Conservation (phyloP, 2,888 invertebrate species). For the Drosophila limbata region DNA sequence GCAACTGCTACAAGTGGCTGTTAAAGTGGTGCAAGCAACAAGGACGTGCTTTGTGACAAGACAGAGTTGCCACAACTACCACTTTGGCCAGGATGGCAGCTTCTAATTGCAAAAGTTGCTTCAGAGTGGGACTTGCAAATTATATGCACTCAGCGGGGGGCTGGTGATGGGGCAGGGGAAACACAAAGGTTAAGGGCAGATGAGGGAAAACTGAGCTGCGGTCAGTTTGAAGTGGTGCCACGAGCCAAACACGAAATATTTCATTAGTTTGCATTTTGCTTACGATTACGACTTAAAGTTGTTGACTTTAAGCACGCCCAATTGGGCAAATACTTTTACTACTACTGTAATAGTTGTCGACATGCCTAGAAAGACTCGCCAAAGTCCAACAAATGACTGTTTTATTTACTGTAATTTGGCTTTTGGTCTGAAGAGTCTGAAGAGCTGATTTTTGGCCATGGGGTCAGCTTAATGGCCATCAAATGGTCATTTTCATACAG, state of each 20-base stretch:
- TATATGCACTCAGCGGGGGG: constrained; percentile 55
- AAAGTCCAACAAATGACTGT: constrained; percentile 36
- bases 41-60: constrained; percentile 28
- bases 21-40: constrained; percentile 24
- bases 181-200: neutral
- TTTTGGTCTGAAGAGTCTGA: constrained; percentile 8
- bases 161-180: neutral
- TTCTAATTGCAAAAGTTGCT: constrained; percentile 74
- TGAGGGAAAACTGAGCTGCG: constrained; percentile 14
- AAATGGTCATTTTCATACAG: constrained; percentile 51
- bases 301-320: constrained; percentile 19
- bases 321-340: constrained; percentile 13
- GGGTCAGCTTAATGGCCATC: constrained; percentile 61
- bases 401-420: constrained; percentile 35
- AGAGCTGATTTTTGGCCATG: constrained; percentile 4
- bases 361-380: constrained; percentile 8
- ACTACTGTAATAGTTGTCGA: constrained; percentile 4
- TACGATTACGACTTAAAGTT: neutral
- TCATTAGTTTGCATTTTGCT: constrained; percentile 51
- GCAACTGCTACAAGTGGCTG: constrained; percentile 41
- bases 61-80: constrained; percentile 41
- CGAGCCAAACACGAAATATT: constrained; percentile 32
- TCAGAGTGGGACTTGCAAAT: constrained; percentile 47
- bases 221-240: constrained; percentile 44
- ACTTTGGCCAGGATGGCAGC: constrained; percentile 61